Evolutionary conservation across 2,888 invertebrate genomes (phyloP), one percentile per base, ranked within the genome.

Genomic region (Dexiosoma caninum): DNA sequence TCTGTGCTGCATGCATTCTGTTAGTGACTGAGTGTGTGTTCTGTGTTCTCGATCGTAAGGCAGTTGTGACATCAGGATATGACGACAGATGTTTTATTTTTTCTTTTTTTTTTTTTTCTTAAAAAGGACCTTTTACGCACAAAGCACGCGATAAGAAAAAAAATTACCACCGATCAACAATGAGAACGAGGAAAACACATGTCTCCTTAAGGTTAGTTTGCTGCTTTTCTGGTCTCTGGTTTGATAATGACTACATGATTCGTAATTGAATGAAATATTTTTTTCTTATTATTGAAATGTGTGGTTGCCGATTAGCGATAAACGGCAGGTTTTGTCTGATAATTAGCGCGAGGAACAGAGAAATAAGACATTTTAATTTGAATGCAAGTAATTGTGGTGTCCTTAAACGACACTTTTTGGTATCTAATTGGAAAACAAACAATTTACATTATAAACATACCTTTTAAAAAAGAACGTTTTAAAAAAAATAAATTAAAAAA

Each of bases 31-130:
- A 27, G 23, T 40, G 27, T 57, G 46, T 30, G 19, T 27, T 19
- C 42, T 59, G 30, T 9, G 23, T 72, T 55, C 42, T 55, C 44
- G 53, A 44, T 67, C n/a, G n/a, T 51, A 14, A 66, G 75, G 53
- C 79, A 79, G 79, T 79, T 75, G 70, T 75, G 75, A 66, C 70
- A 79, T 64, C 75, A 75, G 79, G 79, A 79, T 70, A 75, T 66
- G 19, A 2, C 27, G 70, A 75, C 79, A 79, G 79, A 75, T 79
- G 79, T 79, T 79, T 75, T 78, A 14, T 55, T 64, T 14, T 66
- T 51, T 30, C 8, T 19, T 42, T 51, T 16, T 27, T 12, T 12
- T 57, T 6, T 51, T 53, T 72, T 32, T 49, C 35, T 21, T 6
- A 27, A 6, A 67, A 37, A 59, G 70, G 62, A 70, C 64, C 62